phyloP scores from a whole-genome alignment of 2,888 invertebrate genomes.

The Sturmia bella region DNA sequence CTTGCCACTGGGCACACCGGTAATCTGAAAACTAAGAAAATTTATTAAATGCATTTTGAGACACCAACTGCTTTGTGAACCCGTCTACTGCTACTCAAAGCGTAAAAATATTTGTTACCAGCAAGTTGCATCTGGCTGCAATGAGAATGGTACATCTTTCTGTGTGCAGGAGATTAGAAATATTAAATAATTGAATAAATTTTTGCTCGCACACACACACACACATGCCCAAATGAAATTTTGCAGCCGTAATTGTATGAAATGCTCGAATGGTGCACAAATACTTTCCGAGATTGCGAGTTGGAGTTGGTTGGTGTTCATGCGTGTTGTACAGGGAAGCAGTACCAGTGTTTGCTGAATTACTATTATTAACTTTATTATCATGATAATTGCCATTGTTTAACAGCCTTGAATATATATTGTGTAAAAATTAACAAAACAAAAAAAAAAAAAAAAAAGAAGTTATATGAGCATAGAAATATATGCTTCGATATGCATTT shows the following conservation, averaged over 20 bases:
- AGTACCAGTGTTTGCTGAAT: conserved; percentile 50
- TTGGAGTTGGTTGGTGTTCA: conserved; percentile 14
- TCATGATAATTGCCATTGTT: conserved; percentile 69
- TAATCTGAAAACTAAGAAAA: too few relatives aligned
- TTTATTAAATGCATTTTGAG: too few relatives aligned
- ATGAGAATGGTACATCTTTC: conserved; percentile 44
- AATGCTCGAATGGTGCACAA: conserved; percentile 38
- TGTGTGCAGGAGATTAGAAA: conserved; percentile 39
- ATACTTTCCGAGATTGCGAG: conserved; percentile 22
- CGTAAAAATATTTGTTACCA: not conserved
- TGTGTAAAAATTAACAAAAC: conserved; percentile 30
- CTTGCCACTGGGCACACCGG: too few relatives aligned
- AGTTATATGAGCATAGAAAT: conserved; percentile 19
- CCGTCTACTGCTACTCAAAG: not conserved
- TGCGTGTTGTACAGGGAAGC: conserved; percentile 45
- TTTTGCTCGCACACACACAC: conserved; percentile 5
- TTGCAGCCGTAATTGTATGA: conserved; percentile 18
- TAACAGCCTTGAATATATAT: conserved; percentile 63
- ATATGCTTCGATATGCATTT: conserved; percentile 7
- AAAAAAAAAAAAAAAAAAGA: conserved; percentile 1
- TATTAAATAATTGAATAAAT: conserved; percentile 55
- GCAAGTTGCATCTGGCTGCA: conserved; percentile 17
- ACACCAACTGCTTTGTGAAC: not conserved
- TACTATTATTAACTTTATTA: conserved; percentile 69
- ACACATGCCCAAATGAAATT: not conserved